Conservation (phyloP, 2,113 vertebrate genomes). For the Glaucidium brasilianum region DNA sequence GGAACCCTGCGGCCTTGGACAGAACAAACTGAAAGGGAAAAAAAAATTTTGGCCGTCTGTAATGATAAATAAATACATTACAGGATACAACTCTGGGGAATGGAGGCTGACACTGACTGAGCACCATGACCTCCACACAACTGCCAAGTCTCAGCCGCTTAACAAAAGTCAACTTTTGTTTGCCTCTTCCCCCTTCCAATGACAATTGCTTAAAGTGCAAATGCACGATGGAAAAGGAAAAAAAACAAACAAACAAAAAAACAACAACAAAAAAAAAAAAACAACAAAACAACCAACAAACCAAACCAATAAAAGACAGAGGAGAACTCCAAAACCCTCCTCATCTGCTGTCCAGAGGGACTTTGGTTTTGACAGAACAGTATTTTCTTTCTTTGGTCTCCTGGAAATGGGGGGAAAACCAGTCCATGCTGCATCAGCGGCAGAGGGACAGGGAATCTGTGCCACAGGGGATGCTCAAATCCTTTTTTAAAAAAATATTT, state of each 20-base stretch:
- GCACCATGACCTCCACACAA: slow-evolving; percentile 71
- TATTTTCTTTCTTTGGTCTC: slow-evolving; percentile 36
- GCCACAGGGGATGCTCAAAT: background rate
- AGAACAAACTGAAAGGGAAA: slow-evolving; percentile 73
- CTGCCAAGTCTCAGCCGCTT: slow-evolving; percentile 56
- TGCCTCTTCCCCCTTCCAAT: slow-evolving; percentile 1
- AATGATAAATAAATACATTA: slow-evolving; percentile 84
- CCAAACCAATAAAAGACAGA: background rate
- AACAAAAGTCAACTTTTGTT: slow-evolving; percentile 70
- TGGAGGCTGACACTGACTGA: slow-evolving; percentile 73
- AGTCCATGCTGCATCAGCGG: background rate
- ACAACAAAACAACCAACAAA: background rate
- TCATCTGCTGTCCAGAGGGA: slow-evolving; percentile 23
- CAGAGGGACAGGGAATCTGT: background rate
- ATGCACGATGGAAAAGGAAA: background rate
- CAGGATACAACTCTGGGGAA: slow-evolving; percentile 71
- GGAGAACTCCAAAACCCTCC: background rate
- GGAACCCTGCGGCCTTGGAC: slow-evolving; percentile 80
- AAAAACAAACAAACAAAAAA: background rate
- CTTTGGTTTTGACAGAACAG: slow-evolving; percentile 2
- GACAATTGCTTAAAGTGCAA: slow-evolving; percentile 65
- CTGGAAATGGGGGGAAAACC: background rate
- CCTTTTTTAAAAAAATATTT: background rate
- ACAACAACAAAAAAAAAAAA: background rate
- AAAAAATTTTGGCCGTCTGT: slow-evolving; percentile 49